Conservation (phyloP, 2,113 vertebrate species). For the Tor tambroides region DNA sequence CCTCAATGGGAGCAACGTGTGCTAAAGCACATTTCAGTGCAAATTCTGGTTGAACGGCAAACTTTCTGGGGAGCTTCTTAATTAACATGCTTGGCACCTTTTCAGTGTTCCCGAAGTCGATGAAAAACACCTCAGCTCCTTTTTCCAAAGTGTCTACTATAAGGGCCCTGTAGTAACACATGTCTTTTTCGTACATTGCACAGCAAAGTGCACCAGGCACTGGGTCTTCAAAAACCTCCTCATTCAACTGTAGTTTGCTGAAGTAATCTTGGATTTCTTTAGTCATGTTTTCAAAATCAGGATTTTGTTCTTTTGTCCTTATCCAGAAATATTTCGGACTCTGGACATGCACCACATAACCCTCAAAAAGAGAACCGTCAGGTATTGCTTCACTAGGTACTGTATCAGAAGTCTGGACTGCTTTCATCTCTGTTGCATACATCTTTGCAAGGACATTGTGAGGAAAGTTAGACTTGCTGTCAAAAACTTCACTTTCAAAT, state of each 20-base stretch:
- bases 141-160: constrained; percentile 73
- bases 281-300: constrained; percentile 83
- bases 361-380: constrained; percentile 70
- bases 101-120: constrained; percentile 91
- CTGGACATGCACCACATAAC: constrained; percentile 78
- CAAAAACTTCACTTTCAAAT: constrained; percentile 9
- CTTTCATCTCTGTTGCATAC: constrained; percentile 53
- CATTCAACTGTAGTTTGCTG: constrained; percentile 69
- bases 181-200: constrained; percentile 83
- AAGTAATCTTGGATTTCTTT: constrained; percentile 75
- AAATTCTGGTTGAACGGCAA: constrained; percentile 79
- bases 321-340: constrained; percentile 89
- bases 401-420: constrained; percentile 42
- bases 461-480: not conserved
- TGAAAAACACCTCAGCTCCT: constrained; percentile 80
- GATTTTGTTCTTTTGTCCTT: constrained; percentile 73
- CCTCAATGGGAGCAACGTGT: constrained; percentile 74
- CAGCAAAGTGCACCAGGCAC: constrained; percentile 83
- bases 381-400: constrained; percentile 73
- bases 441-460: constrained; percentile 3
- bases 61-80: constrained; percentile 81
- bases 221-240: constrained; percentile 80
- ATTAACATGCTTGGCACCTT: constrained; percentile 79
- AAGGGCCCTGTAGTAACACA: constrained; percentile 83
- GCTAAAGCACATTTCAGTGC: constrained; percentile 84